These are phyloP conservation scores for Tachysurus vachellii DNA, from an alignment of 2,113 vertebrate genomes.

Conservation along the genomic window DNA sequence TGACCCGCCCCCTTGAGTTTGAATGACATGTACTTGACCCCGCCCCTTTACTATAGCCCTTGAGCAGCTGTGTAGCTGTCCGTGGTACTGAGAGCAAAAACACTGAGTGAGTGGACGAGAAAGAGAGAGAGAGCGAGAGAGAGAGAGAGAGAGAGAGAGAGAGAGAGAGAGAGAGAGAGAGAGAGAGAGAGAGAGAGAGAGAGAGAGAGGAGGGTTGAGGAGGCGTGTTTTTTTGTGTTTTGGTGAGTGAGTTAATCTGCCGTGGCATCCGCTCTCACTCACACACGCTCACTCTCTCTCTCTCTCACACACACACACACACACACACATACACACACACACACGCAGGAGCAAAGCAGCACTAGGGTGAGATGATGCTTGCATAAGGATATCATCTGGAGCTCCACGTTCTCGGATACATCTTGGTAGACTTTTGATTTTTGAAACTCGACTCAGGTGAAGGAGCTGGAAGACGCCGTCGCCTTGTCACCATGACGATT, in stretches of 20 bases:
- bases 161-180: slow-evolving; percentile 4
- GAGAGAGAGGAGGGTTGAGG: slow-evolving; percentile 47
- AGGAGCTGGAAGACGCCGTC: slow-evolving; percentile 48
- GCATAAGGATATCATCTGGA: background rate
- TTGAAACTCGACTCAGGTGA: background rate
- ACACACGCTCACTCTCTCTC: background rate
- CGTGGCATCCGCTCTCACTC: slow-evolving; percentile 56
- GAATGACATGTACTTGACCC: slow-evolving; percentile 38
- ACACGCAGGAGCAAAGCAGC: slow-evolving; percentile 35
- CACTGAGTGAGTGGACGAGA: slow-evolving; percentile 1
- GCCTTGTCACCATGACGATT: slow-evolving; percentile 53
- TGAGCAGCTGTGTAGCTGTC: slow-evolving; percentile 66
- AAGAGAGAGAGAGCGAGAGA: slow-evolving; percentile 40
- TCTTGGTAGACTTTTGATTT: background rate
- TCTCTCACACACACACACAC: background rate
- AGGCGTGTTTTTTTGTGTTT: slow-evolving; percentile 75
- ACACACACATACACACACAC: background rate
- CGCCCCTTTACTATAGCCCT: slow-evolving; percentile 38
- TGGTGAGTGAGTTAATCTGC: slow-evolving; percentile 74
- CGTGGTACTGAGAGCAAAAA: slow-evolving; percentile 74
- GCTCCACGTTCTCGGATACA: background rate
- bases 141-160: slow-evolving; percentile 43
- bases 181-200: slow-evolving; percentile 42
- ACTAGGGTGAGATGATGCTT: slow-evolving; percentile 1
- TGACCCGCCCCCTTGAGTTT: slow-evolving; percentile 44